Evolutionary conservation across 2,113 vertebrate species (phyloP).

Genomic region (Tauraco erythrolophus): DNA sequence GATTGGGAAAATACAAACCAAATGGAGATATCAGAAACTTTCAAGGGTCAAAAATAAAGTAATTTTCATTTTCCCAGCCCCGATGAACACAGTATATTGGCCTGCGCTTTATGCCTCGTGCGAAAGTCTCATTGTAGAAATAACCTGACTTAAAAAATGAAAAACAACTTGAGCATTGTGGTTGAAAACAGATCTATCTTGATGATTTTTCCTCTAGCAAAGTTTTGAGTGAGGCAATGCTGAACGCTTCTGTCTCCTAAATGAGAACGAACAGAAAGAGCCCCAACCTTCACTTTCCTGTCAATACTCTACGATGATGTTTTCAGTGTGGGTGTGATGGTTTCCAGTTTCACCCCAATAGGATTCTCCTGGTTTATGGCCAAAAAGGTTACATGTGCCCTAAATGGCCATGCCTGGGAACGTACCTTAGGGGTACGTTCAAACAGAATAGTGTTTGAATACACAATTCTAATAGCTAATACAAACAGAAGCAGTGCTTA

Average conservation of each 20-base stretch:
- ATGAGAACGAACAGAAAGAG: conserved; percentile 55
- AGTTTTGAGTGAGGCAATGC: not conserved
- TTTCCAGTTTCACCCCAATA: conserved; percentile 1
- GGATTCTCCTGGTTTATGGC: conserved; percentile 33
- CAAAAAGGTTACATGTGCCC: not conserved
- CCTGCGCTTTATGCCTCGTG: not conserved
- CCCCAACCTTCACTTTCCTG: not conserved
- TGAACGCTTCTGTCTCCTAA: conserved; percentile 44
- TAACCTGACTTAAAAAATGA: conserved; percentile 58
- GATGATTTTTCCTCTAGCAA: conserved; percentile 46
- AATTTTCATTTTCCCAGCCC: conserved; percentile 72
- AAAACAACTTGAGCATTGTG: conserved; percentile 50
- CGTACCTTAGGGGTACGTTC: too few species aligned
- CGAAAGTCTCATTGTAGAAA: conserved; percentile 40
- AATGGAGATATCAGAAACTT: conserved; percentile 79
- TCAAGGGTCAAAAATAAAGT: conserved; percentile 80
- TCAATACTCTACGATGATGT: not conserved
- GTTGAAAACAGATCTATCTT: conserved; percentile 63
- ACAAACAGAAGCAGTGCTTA: conserved; percentile 8
- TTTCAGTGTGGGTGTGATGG: conserved; percentile 1
- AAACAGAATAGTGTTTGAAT: too few species aligned
- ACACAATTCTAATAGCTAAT: too few species aligned
- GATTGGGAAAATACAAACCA: conserved; percentile 79
- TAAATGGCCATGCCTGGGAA: conserved; percentile 10
- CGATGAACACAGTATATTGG: not conserved